Evolutionary conservation across 2,113 vertebrate genomes (phyloP).

Genomic region (Paratilapia polleni): DNA sequence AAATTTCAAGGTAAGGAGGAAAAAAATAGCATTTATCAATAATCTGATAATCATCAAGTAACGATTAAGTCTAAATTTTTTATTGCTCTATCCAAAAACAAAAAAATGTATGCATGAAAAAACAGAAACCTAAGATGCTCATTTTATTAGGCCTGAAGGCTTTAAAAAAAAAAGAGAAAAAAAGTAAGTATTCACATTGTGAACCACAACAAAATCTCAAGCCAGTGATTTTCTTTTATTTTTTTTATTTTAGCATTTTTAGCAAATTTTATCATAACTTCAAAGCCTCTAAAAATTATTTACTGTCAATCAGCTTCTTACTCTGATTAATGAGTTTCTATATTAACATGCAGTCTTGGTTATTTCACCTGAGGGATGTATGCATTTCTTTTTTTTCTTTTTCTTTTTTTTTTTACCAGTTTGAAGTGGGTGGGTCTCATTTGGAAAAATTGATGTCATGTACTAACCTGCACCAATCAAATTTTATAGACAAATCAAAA

Average conservation of each 20-base stretch:
- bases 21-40: not conserved
- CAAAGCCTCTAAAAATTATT: not conserved
- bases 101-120: no score
- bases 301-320: not conserved
- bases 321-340: not conserved
- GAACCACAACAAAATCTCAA: not conserved
- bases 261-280: not conserved
- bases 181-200: not conserved
- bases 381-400: not conserved
- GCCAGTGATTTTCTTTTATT: not conserved
- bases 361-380: not conserved
- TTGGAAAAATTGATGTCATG: not conserved
- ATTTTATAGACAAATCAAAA: conserved; percentile 2
- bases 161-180: not conserved
- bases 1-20: not conserved
- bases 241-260: not conserved
- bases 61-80: not conserved
- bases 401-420: no score
- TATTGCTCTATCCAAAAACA: not conserved
- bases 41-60: not conserved
- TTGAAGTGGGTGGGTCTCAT: not conserved
- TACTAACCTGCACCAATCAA: not conserved
- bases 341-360: not conserved
- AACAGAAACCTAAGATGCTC: not conserved
- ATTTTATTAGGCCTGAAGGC: not conserved